Percentiles rank a stretch among this genome's conserved stretches.
Conservation (phyloP, 1,140 invertebrate genomes). For the Philopotamus ludificatus region DNA sequence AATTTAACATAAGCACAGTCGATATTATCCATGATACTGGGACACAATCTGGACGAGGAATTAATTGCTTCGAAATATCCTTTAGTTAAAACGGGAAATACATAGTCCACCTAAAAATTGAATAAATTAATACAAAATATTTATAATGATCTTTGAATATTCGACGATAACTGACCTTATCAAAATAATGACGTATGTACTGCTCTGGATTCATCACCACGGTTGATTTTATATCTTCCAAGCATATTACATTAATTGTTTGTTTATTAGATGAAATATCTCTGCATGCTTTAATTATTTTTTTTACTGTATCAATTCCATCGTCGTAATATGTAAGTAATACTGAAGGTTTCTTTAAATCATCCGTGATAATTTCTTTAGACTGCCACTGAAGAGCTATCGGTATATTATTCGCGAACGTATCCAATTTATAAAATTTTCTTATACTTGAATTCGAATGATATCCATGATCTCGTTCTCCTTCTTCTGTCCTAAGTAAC, state of each 20-base stretch:
- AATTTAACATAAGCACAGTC: slow-evolving; percentile 54
- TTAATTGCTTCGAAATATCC: slow-evolving; percentile 52
- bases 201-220: slow-evolving; percentile 53
- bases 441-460: slow-evolving; percentile 46
- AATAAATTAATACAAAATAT: no score
- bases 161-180: slow-evolving; percentile 49
- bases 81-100: slow-evolving; percentile 52
- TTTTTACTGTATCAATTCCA: slow-evolving; percentile 49
- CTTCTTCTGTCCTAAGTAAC: slow-evolving; percentile 44
- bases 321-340: slow-evolving; percentile 54
- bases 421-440: slow-evolving; percentile 33
- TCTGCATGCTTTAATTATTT: slow-evolving; percentile 48
- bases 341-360: slow-evolving; percentile 44
- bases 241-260: slow-evolving; percentile 48
- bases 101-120: slow-evolving; percentile 50
- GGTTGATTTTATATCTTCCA: slow-evolving; percentile 49
- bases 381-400: slow-evolving; percentile 45
- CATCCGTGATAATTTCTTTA: slow-evolving; percentile 18
- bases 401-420: slow-evolving; percentile 48
- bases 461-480: slow-evolving; percentile 50
- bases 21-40: slow-evolving; percentile 50
- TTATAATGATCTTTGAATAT: neutral
- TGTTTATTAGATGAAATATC: slow-evolving; percentile 45
- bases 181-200: slow-evolving; percentile 54
- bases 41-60: slow-evolving; percentile 44